Evolutionary conservation across 2,797 vertebrate species (phyloP), one percentile per base, ranked within the genome.

Genomic region (Tadarida brasiliensis): DNA sequence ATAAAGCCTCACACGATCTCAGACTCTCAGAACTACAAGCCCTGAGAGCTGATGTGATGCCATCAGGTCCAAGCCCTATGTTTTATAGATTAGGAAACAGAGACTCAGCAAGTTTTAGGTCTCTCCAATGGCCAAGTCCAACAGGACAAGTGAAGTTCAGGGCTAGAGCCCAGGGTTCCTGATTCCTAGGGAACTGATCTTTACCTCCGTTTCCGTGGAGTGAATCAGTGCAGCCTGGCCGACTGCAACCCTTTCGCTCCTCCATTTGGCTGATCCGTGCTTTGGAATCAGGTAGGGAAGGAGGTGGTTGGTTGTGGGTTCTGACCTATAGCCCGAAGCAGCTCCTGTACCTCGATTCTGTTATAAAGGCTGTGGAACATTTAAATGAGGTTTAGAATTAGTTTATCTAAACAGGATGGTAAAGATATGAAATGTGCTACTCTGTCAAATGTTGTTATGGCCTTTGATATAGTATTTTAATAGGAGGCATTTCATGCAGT

Each of bases 371-470:
- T 39, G 17, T 10, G 6, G 56, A 83, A 51, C 57, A 84, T 63
- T 71, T 77, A 87, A 87, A 83, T 68, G 86, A 71, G 39, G 68
- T 78, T 90, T 82, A 28, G n/a, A 87, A 73, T 22, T 28, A 67
- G 3, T 17, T 19, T 83, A 20, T 67, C 30, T 12, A 54, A 51
- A 67, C 2, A 68, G n/a, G 68, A 71, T 67, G n/a, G 49, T 24
- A 22, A 49, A 73, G 30, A 87, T 39, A 35, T 12, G 51, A 65
- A 73, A 59, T 51, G 22, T 2, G 2, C 9, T 59, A 39, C 19
- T 87, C 12, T 30, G 26, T 24, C 77, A 57, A 51, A 49, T 76
- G 74, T 28, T 87, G 39, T 68, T 49, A 30, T 30, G 81, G 26
- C 26, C 35, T 88, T 63, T 86, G 54, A 87, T 73, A 89, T 70